Conservation (phyloP, 2,113 vertebrate species). For the Podocnemis expansa region DNA sequence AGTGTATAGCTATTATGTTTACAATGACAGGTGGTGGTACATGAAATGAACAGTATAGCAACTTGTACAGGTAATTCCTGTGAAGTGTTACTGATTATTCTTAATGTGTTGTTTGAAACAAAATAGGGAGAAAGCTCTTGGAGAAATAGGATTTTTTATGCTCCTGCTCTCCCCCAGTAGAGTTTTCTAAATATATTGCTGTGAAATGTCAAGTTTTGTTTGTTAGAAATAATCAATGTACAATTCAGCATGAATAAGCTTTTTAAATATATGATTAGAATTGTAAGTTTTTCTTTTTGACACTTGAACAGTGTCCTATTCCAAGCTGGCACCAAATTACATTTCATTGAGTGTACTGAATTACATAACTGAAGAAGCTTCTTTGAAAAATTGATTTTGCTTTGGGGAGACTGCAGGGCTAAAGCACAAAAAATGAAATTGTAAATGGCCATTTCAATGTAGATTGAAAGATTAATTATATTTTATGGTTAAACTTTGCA, state of each 20-base stretch:
- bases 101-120: neutral
- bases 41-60: slow-evolving; percentile 60
- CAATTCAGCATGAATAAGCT: neutral
- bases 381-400: neutral
- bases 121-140: neutral
- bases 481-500: neutral
- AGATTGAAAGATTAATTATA: neutral
- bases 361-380: neutral
- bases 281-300: neutral
- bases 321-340: neutral
- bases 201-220: neutral
- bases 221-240: neutral
- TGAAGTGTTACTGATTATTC: slow-evolving; percentile 19
- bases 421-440: neutral
- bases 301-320: neutral
- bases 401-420: neutral
- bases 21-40: slow-evolving; percentile 50
- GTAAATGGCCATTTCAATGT: neutral
- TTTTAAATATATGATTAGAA: neutral
- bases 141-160: neutral
- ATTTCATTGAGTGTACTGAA: neutral
- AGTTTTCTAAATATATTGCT: slow-evolving; percentile 16
- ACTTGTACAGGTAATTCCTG: slow-evolving; percentile 36
- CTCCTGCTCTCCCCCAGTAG: neutral
- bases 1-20: slow-evolving; percentile 40